Evolutionary conservation across 2,888 invertebrate species (phyloP).

Genomic region (Drosophila bunnanda): DNA sequence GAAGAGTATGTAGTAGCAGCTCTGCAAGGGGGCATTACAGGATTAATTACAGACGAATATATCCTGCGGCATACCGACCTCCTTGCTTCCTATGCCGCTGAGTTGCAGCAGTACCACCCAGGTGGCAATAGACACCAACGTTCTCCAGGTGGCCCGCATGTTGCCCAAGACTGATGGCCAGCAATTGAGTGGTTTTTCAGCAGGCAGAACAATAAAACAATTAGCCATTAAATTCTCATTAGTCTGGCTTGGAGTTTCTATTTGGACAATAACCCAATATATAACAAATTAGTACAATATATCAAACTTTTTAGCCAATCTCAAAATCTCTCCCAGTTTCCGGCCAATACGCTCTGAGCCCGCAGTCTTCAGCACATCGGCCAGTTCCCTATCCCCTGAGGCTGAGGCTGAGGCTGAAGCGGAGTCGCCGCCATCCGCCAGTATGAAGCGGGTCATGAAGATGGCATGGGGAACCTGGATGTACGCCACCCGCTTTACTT

Average conservation of each 20-base stretch:
- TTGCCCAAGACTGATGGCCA: slow-evolving; percentile 3
- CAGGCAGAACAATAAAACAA: not conserved
- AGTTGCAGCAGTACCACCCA: slow-evolving; percentile 6
- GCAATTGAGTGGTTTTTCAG: not conserved
- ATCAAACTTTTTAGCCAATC: slow-evolving; percentile 55
- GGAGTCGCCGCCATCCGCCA: slow-evolving; percentile 49
- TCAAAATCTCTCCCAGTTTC: slow-evolving; percentile 57
- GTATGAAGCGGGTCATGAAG: slow-evolving; percentile 68
- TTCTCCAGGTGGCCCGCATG: slow-evolving; percentile 17
- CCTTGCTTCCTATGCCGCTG: slow-evolving; percentile 18
- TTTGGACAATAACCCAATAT: not conserved
- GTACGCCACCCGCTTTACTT: slow-evolving; percentile 57
- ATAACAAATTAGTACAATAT: slow-evolving; percentile 49
- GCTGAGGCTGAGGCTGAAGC: not conserved
- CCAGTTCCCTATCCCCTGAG: slow-evolving; percentile 27
- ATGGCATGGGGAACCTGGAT: slow-evolving; percentile 68
- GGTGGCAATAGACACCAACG: slow-evolving; percentile 1
- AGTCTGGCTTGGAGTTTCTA: not conserved
- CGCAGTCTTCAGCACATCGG: slow-evolving; percentile 46
- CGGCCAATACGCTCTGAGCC: slow-evolving; percentile 53
- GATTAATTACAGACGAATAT: not conserved
- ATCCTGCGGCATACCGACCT: slow-evolving; percentile 24
- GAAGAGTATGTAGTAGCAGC: slow-evolving; percentile 54
- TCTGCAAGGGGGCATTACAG: slow-evolving; percentile 41
- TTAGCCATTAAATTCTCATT: slow-evolving; percentile 25